Evolutionary conservation across 2,113 vertebrate genomes (phyloP).

Genomic region (Columba livia): DNA sequence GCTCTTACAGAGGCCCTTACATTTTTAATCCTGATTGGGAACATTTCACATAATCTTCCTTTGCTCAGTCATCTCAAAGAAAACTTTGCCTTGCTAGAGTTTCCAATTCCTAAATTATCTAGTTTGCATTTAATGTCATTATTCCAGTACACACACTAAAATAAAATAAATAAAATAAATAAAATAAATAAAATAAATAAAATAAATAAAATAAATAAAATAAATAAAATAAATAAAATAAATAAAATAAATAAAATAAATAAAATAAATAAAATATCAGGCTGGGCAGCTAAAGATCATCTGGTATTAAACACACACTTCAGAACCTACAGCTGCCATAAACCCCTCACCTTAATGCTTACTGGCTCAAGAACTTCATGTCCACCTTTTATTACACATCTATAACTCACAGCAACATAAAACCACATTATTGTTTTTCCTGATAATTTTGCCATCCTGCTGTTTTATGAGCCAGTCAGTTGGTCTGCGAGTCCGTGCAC

Average conservation of each 20-base stretch:
- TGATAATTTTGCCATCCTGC: conserved; percentile 38
- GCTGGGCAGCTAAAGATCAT: not conserved
- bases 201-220: not conserved
- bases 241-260: not conserved
- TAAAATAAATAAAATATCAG: not conserved
- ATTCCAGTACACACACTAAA: not conserved
- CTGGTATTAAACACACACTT: not conserved
- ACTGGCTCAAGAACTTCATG: conserved; percentile 5
- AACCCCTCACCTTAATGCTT: conserved; percentile 23
- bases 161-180: no score
- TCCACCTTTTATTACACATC: conserved; percentile 15
- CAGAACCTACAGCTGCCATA: conserved; percentile 8
- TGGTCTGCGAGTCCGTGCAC: not conserved
- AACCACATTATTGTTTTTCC: conserved; percentile 25
- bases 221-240: not conserved
- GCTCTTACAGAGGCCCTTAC: not conserved
- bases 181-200: not conserved
- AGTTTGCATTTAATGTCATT: not conserved
- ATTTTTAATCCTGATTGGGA: not conserved
- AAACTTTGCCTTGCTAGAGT: not conserved
- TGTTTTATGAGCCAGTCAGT: not conserved
- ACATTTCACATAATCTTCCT: not conserved
- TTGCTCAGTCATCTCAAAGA: not conserved
- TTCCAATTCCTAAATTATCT: not conserved
- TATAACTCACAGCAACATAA: conserved; percentile 38